phyloP scores from a whole-genome alignment of 2,888 invertebrate genomes.

The Oscheius myriophilus region DNA sequence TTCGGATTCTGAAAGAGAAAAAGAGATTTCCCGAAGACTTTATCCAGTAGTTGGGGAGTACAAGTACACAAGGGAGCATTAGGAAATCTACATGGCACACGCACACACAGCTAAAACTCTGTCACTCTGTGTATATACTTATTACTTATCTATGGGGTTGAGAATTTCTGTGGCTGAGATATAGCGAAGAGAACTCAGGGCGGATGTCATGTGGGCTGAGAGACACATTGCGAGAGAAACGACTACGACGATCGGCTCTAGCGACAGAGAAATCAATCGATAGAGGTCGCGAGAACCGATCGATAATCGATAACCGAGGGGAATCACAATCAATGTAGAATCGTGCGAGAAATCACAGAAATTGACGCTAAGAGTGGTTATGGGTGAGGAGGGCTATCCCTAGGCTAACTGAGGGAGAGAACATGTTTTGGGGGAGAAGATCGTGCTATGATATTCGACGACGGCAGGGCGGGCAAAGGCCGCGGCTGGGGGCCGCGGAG shows the following conservation, averaged over 20 bases:
- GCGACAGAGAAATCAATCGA: no score
- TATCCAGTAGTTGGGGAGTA: no score
- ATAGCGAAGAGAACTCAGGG: constrained; percentile 14
- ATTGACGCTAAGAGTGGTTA: background rate
- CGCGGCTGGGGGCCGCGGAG: constrained; percentile 10
- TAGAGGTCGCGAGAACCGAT: background rate
- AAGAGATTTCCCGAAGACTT: no score
- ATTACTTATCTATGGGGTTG: constrained; percentile 2
- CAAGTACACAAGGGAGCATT: no score
- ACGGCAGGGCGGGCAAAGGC: background rate
- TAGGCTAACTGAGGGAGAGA: constrained; percentile 1
- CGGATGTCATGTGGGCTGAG: constrained; percentile 22
- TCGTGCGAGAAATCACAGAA: constrained; percentile 4
- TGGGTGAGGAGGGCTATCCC: background rate
- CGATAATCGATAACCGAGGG: background rate
- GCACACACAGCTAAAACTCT: constrained; percentile 5
- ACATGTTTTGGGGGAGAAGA: constrained; percentile 17
- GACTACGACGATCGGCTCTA: background rate
- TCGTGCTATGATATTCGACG: constrained; percentile 23
- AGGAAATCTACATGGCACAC: constrained; percentile 17
- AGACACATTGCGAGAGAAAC: background rate
- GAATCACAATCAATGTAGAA: background rate
- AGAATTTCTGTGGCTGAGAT: constrained; percentile 12
- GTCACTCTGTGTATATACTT: constrained; percentile 8
- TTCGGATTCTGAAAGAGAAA: no score